phyloP scores from a whole-genome alignment of 2,888 invertebrate genomes.

The Drosophila tripunctata region DNA sequence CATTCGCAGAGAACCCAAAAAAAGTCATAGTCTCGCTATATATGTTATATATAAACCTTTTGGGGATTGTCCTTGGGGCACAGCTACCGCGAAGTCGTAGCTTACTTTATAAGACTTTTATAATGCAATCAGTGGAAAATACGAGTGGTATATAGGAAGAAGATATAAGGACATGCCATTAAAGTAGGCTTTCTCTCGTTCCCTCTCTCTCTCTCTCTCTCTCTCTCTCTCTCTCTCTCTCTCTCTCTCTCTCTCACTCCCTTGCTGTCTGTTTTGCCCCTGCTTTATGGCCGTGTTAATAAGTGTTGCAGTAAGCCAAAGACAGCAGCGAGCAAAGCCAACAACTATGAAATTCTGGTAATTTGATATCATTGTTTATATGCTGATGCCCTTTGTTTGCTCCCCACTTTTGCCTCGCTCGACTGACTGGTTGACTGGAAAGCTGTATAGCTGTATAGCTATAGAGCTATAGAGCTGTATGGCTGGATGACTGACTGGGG shows the following conservation, averaged over 20 bases:
- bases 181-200: conserved; percentile 37
- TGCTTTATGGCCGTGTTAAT: conserved; percentile 61
- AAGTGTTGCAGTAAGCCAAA: conserved; percentile 69
- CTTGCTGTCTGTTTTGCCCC: neutral
- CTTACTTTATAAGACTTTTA: conserved; percentile 53
- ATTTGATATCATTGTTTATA: conserved; percentile 78
- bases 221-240: conserved; percentile 22
- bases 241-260: conserved; percentile 7
- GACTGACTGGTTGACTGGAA: conserved; percentile 38
- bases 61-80: conserved; percentile 71
- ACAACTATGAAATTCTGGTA: conserved; percentile 73
- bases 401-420: conserved; percentile 68
- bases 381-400: conserved; percentile 72
- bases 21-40: conserved; percentile 27
- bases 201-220: conserved; percentile 7
- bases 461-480: neutral
- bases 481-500: neutral
- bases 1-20: neutral
- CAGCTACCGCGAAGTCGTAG: conserved; percentile 58
- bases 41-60: conserved; percentile 57
- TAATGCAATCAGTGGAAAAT: conserved; percentile 65
- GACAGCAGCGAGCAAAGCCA: conserved; percentile 42
- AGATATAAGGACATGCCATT: conserved; percentile 35
- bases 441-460: conserved; percentile 16
- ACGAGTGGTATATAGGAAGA: conserved; percentile 33